Evolutionary conservation across 1,140 invertebrate genomes (phyloP).

Genomic region (Sitobion miscanthi): DNA sequence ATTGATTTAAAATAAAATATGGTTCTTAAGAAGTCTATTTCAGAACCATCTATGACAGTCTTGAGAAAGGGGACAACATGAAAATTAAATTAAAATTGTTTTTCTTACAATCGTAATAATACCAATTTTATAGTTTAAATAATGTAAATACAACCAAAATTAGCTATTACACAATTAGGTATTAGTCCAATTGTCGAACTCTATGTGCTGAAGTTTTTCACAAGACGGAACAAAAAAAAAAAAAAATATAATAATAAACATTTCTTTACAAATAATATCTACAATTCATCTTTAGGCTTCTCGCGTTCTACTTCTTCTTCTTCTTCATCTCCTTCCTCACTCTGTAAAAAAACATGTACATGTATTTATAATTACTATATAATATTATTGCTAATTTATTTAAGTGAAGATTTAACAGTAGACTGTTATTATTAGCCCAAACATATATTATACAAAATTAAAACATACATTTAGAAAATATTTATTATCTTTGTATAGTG

Average conservation of each 20-base stretch:
- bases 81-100: neutral
- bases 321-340: conserved; percentile 36
- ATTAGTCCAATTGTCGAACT: neutral
- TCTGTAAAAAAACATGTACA: neutral
- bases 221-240: neutral
- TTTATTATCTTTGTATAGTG: too few relatives aligned
- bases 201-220: conserved; percentile 15
- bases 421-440: too few relatives aligned
- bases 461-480: too few relatives aligned
- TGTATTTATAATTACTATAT: neutral
- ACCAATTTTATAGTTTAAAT: neutral
- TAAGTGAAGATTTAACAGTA: too few relatives aligned
- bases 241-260: neutral
- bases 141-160: conserved; percentile 44
- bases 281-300: conserved; percentile 45
- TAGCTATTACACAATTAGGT: neutral
- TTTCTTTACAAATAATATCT: neutral
- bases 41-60: conserved; percentile 42
- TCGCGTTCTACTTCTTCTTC: neutral
- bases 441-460: too few relatives aligned
- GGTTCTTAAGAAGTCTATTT: conserved; percentile 43
- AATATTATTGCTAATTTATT: too few relatives aligned
- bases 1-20: conserved; percentile 46
- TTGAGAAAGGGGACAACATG: conserved; percentile 28
- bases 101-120: conserved; percentile 9